Percentiles rank a stretch among this genome's conserved stretches.
Conservation (phyloP, 2,113 vertebrate genomes). For the Sebastes fasciatus region DNA sequence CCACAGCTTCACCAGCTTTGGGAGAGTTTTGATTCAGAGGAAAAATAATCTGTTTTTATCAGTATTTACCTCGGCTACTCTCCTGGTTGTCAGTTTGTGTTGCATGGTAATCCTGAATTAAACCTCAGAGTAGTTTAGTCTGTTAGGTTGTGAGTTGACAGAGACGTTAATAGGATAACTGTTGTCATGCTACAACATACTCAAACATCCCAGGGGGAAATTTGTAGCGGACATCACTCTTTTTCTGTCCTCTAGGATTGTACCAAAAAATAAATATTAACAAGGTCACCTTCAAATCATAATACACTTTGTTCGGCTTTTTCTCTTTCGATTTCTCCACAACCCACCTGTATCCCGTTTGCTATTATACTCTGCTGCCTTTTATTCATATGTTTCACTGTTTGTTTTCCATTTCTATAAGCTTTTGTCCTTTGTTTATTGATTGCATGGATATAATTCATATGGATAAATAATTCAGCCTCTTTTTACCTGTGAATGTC, state of each 20-base stretch:
- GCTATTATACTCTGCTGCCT: not conserved
- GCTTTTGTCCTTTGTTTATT: conserved; percentile 4
- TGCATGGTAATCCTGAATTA: conserved; percentile 18
- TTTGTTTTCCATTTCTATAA: not conserved
- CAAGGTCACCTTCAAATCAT: conserved; percentile 29
- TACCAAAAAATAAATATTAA: not conserved
- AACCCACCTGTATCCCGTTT: not conserved
- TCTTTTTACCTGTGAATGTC: not conserved
- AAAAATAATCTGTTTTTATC: not conserved
- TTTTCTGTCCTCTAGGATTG: not conserved
- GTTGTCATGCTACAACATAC: conserved; percentile 3
- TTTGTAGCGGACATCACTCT: conserved; percentile 4
- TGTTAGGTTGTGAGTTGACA: conserved; percentile 18
- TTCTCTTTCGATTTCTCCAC: not conserved
- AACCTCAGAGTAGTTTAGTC: conserved; percentile 1
- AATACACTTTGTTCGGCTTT: not conserved
- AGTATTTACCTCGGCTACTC: conserved; percentile 18
- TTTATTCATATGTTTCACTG: too few species aligned
- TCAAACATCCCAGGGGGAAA: conserved; percentile 15
- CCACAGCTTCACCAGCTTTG: conserved; percentile 19
- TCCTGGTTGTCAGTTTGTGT: conserved; percentile 23
- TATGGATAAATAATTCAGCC: not conserved
- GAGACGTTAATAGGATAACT: conserved; percentile 6
- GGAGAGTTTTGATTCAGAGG: conserved; percentile 11
- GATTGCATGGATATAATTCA: not conserved